Percentiles rank a stretch among this genome's conserved stretches.
These are phyloP conservation scores for Conus betulinus DNA, from an alignment of 1,140 invertebrate species.

Conservation along the genomic window DNA sequence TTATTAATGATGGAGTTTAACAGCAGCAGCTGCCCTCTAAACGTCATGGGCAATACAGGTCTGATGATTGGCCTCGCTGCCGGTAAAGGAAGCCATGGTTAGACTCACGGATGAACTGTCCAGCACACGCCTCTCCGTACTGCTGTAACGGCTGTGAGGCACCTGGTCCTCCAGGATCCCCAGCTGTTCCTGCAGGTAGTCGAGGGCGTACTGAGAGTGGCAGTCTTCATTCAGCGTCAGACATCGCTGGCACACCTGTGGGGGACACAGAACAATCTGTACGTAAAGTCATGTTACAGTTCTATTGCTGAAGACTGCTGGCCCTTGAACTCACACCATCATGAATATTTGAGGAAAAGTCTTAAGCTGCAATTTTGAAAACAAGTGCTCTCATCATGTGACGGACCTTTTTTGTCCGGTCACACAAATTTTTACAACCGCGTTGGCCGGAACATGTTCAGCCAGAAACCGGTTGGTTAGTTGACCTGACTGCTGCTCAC, in stretches of 20 bases:
- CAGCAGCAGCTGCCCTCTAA: too few relatives aligned
- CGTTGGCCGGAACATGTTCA: too few relatives aligned
- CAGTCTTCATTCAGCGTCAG: constrained; percentile 60
- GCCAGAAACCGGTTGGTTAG: too few relatives aligned
- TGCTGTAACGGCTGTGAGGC: neutral
- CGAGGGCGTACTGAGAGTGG: constrained; percentile 56
- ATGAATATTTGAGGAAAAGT: too few relatives aligned
- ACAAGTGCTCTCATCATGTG: too few relatives aligned
- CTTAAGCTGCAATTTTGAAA: too few relatives aligned
- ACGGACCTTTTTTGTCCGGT: too few relatives aligned
- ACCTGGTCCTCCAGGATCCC: constrained; percentile 12
- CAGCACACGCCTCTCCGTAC: neutral
- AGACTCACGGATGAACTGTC: neutral
- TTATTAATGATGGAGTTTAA: too few relatives aligned
- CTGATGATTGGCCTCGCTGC: too few relatives aligned
- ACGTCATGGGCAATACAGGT: too few relatives aligned
- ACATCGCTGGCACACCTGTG: constrained; percentile 58
- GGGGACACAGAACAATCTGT: neutral
- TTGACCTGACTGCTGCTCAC: too few relatives aligned
- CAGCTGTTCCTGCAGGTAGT: constrained; percentile 50
- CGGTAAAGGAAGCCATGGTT: neutral
- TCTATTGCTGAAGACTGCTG: neutral
- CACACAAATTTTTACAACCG: too few relatives aligned
- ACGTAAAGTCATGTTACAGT: neutral
- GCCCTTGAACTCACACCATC: neutral